Base-by-base conservation (phyloP, 1,140 invertebrate genomes). In the Caenorhabditis brenneri region DNA sequence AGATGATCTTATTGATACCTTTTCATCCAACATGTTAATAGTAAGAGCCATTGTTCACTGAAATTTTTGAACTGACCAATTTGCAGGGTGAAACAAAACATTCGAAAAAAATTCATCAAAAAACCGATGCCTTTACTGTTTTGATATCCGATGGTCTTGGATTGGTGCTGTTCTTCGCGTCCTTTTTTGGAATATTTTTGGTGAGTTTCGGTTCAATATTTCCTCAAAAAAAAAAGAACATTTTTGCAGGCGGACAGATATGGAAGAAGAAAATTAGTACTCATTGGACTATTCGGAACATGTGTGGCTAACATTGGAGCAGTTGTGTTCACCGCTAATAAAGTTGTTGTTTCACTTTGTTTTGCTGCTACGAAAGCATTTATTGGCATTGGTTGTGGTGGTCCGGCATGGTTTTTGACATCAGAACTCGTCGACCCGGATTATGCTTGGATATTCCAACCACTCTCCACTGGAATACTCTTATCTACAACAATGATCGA, bases 351-450 rank as follows among this genome's bases (percentile, higher is more conserved):
- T n/a, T 24, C 82, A 12, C 12, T 85, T 9, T 69, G 60, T 33
- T 87, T 87, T 55, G 60, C 84, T 12, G 48, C 87, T 10, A 87
- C 84, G 0, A 87, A 87, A 69, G 39, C 65, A 27, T 87, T 86
- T 48, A 87, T 87, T 51, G 86, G 86, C 29, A 22, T 87, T 12
- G 86, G 86, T 2, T 86, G 86, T 22, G 86, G 86, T 3, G 86
- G 86, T 22, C 86, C 86, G 12, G 86, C 86, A n/a, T 87, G 86
- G 86, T 87, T 87, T 78, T 86, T 87, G 29, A 87, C 86, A 19
- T 86, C 86, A 31, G 86, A 87, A 39, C 82, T 87, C 24, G 84
- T 86, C 0, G 78, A 69, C n/a, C 85, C 85, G 15, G 51, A 81
- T 19, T 55, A 74, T 24, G 78, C 53, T 48, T 83, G 86, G 16